Evolutionary conservation across 2,797 vertebrate species (phyloP), one percentile per base, ranked within the genome.

Genomic region (Dendrocincla fuliginosa): DNA sequence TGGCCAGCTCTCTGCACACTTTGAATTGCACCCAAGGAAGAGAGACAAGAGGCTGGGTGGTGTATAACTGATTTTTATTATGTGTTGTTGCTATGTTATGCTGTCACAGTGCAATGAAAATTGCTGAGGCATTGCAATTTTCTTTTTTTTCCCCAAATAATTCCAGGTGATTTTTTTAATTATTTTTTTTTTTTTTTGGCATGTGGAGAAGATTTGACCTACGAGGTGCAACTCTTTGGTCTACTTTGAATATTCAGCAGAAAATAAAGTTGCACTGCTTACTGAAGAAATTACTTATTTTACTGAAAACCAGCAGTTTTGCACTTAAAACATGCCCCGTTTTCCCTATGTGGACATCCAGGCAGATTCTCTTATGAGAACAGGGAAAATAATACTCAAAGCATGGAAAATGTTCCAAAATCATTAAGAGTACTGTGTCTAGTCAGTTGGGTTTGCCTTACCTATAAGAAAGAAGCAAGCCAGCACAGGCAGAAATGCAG

Each of bases 1-100:
- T 84, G 67, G 95, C 89, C 94, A 95, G 74, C 83, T 70, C 89
- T 95, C 91, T 73, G n/a, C 68, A 75, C 35, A n/a, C 64, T 87
- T 90, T 56, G 87, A 94, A 89, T 75, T 89, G 87, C 80, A 82
- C 86, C 83, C 91, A 84, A 80, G 57, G 82, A 88, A 85, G 59
- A 69, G 41, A 94, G 52, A 74, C 49, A 70, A 80, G 83, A 83
- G 49, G 4, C 71, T 81, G 65, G 22, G 42, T 78, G 53, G 30
- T 95, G 90, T 90, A 44, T 59, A 60, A 8, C 17, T 76, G 49
- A 20, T 79, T 91, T 93, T 93, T 94, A 11, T 90, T 67, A n/a
- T 10, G 16, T 4, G 0, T 25, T 52, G 42, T 68, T 70, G 69
- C 60, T 23, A 8, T 20, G 1, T 60, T 39, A 2, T 41, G 22